Evolutionary conservation across 1,140 invertebrate species (phyloP), one percentile per base, ranked within the genome.

Genomic region (Listronotus bonariensis): DNA sequence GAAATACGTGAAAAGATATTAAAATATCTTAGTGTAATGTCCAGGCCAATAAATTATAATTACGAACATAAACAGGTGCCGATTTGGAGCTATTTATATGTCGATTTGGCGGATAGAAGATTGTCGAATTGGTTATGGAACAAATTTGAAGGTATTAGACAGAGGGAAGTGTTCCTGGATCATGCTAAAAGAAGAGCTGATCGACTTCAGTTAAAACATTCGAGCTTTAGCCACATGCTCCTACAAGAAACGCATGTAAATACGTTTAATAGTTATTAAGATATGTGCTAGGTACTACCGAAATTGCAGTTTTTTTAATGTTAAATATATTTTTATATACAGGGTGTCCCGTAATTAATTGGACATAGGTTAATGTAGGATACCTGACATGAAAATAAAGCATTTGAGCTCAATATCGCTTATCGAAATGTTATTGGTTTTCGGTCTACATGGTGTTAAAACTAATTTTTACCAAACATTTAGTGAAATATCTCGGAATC

Each of bases 1-100:
- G 96, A 98, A 83, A 94, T 98, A 10, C 86, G 94, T 41, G 96
- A 98, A 80, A 90, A 96, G 82, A 93, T 98, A 7, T 80, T 97
- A 61, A 90, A 94, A 75, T 96, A 96, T 77, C 87, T 96, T 68
- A 91, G 92, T 26, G 93, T 97, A 6, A 89, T 97, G 86, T 92
- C 93, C 8, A 81, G 93, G 65, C 93, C 93, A 0, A 80, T 96
- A 65, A 93, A 96, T 12, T 82, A 95, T 61, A 86, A 87, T 68
- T 83, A 86, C 73, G 85, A 85, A n/a, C 83, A 89, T 57, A 92
- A 95, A 78, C 91, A 91, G 6, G 85, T 78, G 3, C 78, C 89
- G 31, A 88, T 93, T 42, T 97, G 93, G 93, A 95, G 92, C 0
- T 91, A 92, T 17, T 89, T 95, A n/a, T 96, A 96, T 78, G 92